Base-by-base conservation (phyloP, 2,888 invertebrate species). In the Kuschelorhynchus macadamiae region DNA sequence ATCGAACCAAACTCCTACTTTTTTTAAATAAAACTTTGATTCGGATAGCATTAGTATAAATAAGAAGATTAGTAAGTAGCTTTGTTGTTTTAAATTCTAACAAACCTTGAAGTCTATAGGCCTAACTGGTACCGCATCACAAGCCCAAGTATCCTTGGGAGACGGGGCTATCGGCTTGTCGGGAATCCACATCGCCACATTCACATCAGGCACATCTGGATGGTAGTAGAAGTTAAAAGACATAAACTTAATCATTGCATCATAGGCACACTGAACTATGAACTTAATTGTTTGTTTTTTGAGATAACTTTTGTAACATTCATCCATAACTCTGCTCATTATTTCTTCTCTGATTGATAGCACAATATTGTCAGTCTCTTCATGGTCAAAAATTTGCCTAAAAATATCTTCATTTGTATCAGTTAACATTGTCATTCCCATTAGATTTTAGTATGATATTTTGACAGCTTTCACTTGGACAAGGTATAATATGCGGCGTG, bases 181-280 rank as follows among this genome's bases (percentile, higher is more conserved):
- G 11, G 71, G 61, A 14, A 8, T 57, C 71, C 68, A 68, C 18
- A 42, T 17, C 4, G 65, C 3, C 1, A 32, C 3, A 42, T 1
- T 18, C 1, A 32, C 16, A 25, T 68, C 61, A 1, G 71, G 71
- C 12, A 44, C 33, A 8, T 55, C 60, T 18, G 42, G 50, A 41
- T 71, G 71, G 39, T 71, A 61, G 21, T 71, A 71, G 49, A 63
- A 71, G 11, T 63, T 42, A 9, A 71, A 57, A 2, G 55, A 61
- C 14, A 71, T 12, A 46, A 46, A 71, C 21, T 63, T 67, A 25
- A 67, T 33, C 17, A 71, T 18, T 8, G 71, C 71, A 20, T 71
- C 67, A 32, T 71, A 67, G 16, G 67, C 60, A 46, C 71, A 71
- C 30, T 71, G 71, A 14, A 71, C 71, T 12, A 71, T 32, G 42